Evolutionary conservation across 2,888 invertebrate genomes (phyloP).

Genomic region (Gortyna flavago): DNA sequence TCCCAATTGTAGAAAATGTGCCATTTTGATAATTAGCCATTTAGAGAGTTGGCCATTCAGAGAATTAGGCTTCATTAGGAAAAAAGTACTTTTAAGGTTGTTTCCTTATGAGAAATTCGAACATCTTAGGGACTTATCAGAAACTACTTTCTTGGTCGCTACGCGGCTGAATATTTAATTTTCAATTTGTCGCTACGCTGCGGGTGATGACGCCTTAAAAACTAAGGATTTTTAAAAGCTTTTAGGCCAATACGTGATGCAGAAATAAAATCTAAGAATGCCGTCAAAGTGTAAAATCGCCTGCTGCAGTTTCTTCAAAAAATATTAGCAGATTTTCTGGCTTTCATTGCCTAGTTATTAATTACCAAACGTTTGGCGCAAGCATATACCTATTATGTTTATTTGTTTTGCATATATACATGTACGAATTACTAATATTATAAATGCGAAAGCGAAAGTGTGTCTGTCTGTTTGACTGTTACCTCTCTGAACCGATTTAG

Average conservation of each 20-base stretch:
- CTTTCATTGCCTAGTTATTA: not conserved
- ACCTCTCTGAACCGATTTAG: no score
- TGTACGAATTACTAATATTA: no score
- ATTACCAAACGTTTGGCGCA: no score
- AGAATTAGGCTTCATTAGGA: no score
- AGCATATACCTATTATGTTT: not conserved
- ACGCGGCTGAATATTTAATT: conserved; percentile 54
- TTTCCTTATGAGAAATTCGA: not conserved
- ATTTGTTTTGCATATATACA: not conserved
- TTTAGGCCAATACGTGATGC: not conserved
- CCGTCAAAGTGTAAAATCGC: not conserved
- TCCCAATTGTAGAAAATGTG: no score
- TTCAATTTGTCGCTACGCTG: conserved; percentile 47
- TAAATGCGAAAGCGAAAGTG: no score
- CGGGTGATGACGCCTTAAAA: not conserved
- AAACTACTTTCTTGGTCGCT: conserved; percentile 46
- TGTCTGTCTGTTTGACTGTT: no score
- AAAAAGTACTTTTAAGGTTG: not conserved
- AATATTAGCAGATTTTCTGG: not conserved
- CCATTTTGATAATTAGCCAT: no score
- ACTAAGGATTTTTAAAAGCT: not conserved
- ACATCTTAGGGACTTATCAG: conserved; percentile 33
- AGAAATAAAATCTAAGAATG: not conserved
- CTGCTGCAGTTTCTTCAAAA: not conserved
- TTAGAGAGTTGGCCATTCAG: no score